A percentile compares a stretch with the other conserved stretches of the same genome.
phyloP scores from a whole-genome alignment of 1,140 invertebrate species.

The Thereuonema tuberculata region DNA sequence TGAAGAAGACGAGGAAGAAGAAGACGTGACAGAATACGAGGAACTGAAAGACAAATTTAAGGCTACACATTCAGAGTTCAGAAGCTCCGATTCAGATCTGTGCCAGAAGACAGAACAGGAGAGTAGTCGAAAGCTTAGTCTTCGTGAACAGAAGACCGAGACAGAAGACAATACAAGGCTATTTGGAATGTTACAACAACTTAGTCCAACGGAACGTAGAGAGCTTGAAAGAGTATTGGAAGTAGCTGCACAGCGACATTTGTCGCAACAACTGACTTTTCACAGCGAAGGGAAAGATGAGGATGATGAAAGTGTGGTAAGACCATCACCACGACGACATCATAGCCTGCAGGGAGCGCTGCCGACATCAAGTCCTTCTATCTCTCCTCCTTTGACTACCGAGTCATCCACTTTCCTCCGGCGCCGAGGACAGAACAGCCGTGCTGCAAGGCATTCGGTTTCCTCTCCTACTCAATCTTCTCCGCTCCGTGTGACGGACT shows the following conservation, averaged over 20 bases:
- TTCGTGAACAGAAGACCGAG: background rate
- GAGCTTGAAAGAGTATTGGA: slow-evolving; percentile 1
- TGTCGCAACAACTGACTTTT: background rate
- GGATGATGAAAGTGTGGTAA: background rate
- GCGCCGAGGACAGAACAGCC: background rate
- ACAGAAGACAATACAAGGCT: background rate
- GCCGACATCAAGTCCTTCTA: background rate
- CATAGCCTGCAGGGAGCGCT: too few species aligned
- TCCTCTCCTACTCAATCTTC: too few species aligned
- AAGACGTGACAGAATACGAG: background rate
- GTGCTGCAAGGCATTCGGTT: too few species aligned
- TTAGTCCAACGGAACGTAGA: background rate
- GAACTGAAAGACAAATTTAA: background rate
- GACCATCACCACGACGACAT: background rate
- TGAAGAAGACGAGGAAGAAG: background rate
- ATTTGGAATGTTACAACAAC: background rate
- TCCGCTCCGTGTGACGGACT: too few species aligned
- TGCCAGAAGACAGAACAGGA: background rate
- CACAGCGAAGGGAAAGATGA: background rate
- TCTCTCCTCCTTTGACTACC: background rate
- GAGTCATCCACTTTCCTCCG: too few species aligned
- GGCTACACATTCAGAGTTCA: background rate
- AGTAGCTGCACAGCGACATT: background rate
- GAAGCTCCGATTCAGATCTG: background rate
- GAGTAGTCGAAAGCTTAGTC: background rate